Evolutionary conservation across 2,888 invertebrate species (phyloP).

Genomic region (Plagodis dolabraria): DNA sequence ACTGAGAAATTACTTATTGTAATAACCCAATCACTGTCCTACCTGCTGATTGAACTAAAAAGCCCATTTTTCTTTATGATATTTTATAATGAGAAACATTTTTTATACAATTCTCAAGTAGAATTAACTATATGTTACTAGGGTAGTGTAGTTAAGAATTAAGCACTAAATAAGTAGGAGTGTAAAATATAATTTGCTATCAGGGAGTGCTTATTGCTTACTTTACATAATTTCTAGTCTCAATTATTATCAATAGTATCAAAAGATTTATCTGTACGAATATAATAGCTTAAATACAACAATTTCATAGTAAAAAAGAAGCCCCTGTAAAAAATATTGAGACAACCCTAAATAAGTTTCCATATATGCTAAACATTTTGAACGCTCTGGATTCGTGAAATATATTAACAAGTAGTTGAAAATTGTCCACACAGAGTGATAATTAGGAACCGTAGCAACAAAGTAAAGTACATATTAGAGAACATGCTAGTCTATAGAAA

Average conservation of each 20-base stretch:
- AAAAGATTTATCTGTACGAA: neutral
- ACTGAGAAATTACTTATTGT: too few relatives aligned
- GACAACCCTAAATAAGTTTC: constrained; percentile 2
- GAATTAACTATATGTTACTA: too few relatives aligned
- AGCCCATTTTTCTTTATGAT: too few relatives aligned
- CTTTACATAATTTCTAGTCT: too few relatives aligned
- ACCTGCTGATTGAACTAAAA: too few relatives aligned
- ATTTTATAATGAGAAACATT: too few relatives aligned
- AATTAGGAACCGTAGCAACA: constrained; percentile 39
- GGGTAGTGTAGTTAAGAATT: too few relatives aligned
- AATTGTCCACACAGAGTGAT: constrained; percentile 45
- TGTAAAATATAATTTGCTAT: too few relatives aligned
- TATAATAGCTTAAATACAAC: neutral
- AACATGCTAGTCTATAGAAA: constrained; percentile 23
- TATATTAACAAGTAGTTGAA: constrained; percentile 46
- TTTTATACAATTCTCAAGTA: too few relatives aligned
- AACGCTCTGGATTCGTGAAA: constrained; percentile 44
- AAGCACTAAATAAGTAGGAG: too few relatives aligned
- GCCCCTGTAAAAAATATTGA: neutral
- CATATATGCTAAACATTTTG: constrained; percentile 21
- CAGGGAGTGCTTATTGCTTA: too few relatives aligned
- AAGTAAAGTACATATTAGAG: neutral
- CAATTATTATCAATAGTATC: neutral
- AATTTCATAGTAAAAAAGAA: neutral
- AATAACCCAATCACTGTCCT: too few relatives aligned